phyloP scores from a whole-genome alignment of 2,113 vertebrate species.

The Callorhinus ursinus region DNA sequence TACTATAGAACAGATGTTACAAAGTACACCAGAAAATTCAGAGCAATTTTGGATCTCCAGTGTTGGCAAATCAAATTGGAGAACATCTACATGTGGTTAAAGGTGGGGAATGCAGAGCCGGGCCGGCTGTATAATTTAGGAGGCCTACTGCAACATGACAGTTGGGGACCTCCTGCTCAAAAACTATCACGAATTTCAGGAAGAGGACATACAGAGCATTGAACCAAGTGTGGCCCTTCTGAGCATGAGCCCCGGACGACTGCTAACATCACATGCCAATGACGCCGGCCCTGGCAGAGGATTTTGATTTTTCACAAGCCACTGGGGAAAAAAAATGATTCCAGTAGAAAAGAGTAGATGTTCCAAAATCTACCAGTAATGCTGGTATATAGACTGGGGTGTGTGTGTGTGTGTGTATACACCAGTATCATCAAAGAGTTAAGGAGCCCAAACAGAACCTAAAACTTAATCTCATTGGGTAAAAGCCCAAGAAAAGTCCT shows the following conservation, averaged over 20 bases:
- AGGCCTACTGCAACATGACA: background rate
- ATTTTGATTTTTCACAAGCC: background rate
- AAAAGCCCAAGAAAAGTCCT: conserved; percentile 66
- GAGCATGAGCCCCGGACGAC: rapidly evolving
- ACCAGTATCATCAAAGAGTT: conserved; percentile 78
- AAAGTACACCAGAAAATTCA: background rate
- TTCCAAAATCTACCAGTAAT: background rate
- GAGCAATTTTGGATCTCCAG: background rate
- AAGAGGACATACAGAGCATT: background rate
- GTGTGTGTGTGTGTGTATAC: background rate
- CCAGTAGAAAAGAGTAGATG: background rate
- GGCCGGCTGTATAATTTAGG: rapidly evolving
- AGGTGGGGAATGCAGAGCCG: background rate
- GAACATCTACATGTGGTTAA: rapidly evolving
- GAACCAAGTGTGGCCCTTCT: background rate
- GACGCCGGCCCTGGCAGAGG: background rate
- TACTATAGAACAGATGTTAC: background rate
- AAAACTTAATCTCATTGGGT: conserved; percentile 76
- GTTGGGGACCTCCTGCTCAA: background rate
- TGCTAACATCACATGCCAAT: rapidly evolving
- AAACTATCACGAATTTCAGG: background rate
- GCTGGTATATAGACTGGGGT: background rate
- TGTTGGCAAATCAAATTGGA: background rate
- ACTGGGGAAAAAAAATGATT: background rate
- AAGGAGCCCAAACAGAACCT: conserved; percentile 74